phyloP scores from a whole-genome alignment of 2,113 vertebrate species.

The Ictalurus punctatus region DNA sequence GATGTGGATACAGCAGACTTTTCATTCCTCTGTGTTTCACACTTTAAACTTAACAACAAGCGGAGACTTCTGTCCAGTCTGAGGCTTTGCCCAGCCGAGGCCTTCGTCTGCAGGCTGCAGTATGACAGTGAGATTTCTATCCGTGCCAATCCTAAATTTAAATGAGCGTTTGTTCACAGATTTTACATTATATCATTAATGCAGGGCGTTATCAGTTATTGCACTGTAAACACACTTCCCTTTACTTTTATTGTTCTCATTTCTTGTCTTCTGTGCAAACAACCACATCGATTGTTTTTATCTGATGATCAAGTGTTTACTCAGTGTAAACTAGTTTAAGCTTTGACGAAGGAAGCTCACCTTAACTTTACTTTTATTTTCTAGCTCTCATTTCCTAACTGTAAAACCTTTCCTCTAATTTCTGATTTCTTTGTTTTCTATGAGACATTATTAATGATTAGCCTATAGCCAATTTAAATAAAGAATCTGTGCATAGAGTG shows the following conservation, averaged over 20 bases:
- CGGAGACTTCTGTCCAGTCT: not conserved
- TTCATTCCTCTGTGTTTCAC: not conserved
- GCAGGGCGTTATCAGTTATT: not conserved
- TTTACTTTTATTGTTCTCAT: not conserved
- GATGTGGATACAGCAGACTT: too few relatives aligned
- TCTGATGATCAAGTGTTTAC: not conserved
- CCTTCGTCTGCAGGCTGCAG: not conserved
- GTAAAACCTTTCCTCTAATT: not conserved
- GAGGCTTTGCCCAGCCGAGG: not conserved
- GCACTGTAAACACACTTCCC: not conserved
- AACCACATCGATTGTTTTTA: not conserved
- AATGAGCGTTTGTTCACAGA: not conserved
- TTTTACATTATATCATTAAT: not conserved
- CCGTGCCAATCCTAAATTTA: not conserved
- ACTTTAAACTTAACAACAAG: not conserved
- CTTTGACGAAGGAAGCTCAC: not conserved
- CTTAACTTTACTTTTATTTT: not conserved
- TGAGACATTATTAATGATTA: not conserved
- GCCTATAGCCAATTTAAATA: not conserved
- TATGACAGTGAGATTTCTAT: not conserved
- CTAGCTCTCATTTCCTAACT: not conserved
- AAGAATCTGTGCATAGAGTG: not conserved
- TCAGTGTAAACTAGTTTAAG: not conserved
- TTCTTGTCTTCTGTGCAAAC: not conserved
- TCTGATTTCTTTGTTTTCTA: not conserved